Percentiles rank a stretch among this genome's conserved stretches.
These are phyloP conservation scores for Ammodramus savannarum DNA, from an alignment of 2,113 vertebrate species.

Conservation along the genomic window DNA sequence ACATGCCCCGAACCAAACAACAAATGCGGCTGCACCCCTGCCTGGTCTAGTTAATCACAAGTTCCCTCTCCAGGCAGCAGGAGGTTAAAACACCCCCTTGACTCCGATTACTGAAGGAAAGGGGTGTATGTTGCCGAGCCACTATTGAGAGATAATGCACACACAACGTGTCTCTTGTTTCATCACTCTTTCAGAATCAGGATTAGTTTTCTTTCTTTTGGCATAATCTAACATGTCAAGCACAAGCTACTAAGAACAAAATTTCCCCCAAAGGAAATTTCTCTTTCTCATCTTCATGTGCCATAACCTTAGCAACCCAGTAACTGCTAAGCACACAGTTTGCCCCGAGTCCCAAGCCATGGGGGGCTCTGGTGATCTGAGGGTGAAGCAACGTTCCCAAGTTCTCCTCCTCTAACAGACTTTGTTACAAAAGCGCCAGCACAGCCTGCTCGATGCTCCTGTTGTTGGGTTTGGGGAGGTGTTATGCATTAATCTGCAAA, in stretches of 20 bases:
- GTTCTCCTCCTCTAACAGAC: background rate
- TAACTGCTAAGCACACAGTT: background rate
- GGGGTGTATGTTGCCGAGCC: background rate
- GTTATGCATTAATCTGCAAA: background rate
- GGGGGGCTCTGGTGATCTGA: background rate
- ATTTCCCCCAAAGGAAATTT: slow-evolving; percentile 12
- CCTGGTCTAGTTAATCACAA: slow-evolving; percentile 1
- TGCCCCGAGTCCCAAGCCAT: background rate
- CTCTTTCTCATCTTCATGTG: background rate
- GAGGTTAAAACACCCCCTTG: slow-evolving; percentile 44
- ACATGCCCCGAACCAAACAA: fast-evolving
- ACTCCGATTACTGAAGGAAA: background rate
- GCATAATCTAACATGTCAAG: slow-evolving; percentile 4
- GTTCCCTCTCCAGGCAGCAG: slow-evolving; percentile 61
- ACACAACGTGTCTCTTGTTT: background rate
- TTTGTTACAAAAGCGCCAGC: background rate
- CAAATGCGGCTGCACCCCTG: background rate
- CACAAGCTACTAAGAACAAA: background rate
- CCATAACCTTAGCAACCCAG: background rate
- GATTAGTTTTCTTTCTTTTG: slow-evolving; percentile 19
- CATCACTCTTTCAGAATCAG: background rate
- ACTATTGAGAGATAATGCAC: background rate
- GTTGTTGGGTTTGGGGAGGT: background rate
- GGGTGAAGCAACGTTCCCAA: background rate
- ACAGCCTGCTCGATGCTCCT: fast-evolving